A percentile compares a stretch with the other conserved stretches of the same genome.
Conservation (phyloP, 2,113 vertebrate species). For the Cariama cristata region DNA sequence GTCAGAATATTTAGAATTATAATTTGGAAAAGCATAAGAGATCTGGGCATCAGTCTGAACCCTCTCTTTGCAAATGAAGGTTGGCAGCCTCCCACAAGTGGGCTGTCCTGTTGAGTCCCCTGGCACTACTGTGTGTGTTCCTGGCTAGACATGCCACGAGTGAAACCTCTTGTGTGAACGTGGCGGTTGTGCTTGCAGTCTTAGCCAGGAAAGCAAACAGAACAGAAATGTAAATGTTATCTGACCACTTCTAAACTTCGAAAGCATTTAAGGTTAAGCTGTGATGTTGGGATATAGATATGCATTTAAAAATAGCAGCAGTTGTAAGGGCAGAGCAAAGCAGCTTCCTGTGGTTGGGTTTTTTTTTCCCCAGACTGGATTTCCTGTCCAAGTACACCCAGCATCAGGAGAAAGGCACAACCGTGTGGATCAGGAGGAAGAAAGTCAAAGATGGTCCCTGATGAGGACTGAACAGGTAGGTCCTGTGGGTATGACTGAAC, state of each 20-base stretch:
- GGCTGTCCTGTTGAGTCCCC: neutral
- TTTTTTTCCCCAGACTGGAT: neutral
- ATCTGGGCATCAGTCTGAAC: neutral
- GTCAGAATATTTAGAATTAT: neutral
- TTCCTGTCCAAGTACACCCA: neutral
- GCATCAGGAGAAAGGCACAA: neutral
- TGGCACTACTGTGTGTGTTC: neutral
- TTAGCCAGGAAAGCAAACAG: slow-evolving; percentile 20
- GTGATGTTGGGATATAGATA: neutral
- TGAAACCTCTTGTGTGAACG: neutral
- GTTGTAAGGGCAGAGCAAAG: neutral
- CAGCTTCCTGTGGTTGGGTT: neutral
- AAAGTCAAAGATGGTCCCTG: neutral
- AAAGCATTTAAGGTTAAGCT: neutral
- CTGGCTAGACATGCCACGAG: neutral
- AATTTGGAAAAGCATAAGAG: neutral
- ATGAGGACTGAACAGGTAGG: neutral
- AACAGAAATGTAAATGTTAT: slow-evolving; percentile 14
- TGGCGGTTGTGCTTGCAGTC: neutral
- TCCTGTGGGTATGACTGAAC: neutral
- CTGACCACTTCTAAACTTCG: neutral
- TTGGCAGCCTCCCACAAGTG: neutral
- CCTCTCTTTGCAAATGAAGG: neutral
- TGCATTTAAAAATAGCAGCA: neutral
- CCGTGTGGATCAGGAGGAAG: neutral